Conservation (phyloP, 2,888 invertebrate genomes). For the Drosophila setosimentum region DNA sequence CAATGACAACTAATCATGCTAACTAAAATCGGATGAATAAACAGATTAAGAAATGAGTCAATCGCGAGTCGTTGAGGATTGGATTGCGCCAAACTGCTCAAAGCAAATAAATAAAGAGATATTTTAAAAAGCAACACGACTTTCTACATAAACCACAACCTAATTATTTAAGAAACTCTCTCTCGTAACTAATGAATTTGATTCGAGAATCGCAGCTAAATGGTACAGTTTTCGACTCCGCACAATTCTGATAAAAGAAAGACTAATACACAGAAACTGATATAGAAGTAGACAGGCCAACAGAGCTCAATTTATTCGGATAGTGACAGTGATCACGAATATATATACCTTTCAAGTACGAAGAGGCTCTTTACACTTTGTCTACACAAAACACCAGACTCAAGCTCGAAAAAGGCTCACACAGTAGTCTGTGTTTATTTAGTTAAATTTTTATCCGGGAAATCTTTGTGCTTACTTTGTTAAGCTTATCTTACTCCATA, state of each 20-base stretch:
- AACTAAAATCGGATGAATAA: background rate
- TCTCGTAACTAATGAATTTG: background rate
- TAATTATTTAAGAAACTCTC: no score
- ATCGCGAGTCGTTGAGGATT: background rate
- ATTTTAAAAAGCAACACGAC: background rate
- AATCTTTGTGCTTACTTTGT: background rate
- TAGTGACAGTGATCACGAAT: background rate
- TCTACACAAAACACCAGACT: no score
- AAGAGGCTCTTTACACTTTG: background rate
- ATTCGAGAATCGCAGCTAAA: background rate
- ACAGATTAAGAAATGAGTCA: background rate
- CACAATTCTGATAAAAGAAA: background rate
- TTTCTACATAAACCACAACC: background rate
- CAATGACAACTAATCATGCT: slow-evolving; percentile 10
- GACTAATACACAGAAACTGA: background rate
- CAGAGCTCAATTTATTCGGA: background rate
- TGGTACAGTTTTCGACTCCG: accelerated
- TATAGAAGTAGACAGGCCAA: background rate
- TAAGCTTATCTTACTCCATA: background rate
- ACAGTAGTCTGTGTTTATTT: background rate
- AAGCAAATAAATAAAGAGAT: background rate
- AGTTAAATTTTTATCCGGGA: background rate
- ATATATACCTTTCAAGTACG: background rate
- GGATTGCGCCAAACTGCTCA: background rate
- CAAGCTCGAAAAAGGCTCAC: background rate